These are phyloP conservation scores for Lasioglossum zephyrum DNA, from an alignment of 2,888 invertebrate species.

Conservation along the genomic window DNA sequence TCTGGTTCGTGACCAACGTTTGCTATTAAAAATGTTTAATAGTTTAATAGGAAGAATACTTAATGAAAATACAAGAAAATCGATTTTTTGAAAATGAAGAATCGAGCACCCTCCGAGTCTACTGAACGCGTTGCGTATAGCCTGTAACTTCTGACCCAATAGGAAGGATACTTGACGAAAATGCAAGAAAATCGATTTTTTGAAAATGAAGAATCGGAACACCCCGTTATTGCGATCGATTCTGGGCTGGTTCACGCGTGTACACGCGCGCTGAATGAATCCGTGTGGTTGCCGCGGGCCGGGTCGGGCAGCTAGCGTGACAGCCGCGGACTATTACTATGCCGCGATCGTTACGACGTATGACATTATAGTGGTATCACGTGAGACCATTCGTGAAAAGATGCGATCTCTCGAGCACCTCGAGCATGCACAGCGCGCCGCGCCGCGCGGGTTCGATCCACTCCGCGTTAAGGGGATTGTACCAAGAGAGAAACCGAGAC, in stretches of 20 bases:
- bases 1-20: too few relatives aligned
- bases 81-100: neutral
- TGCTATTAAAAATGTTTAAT: too few relatives aligned
- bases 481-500: conserved; percentile 49
- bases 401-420: conserved; percentile 69
- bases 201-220: neutral
- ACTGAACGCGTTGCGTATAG: too few relatives aligned
- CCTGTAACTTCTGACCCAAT: too few relatives aligned
- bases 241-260: neutral
- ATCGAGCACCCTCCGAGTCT: neutral
- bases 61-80: too few relatives aligned
- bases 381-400: conserved; percentile 67
- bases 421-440: conserved; percentile 57
- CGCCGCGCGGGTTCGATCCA: conserved; percentile 57
- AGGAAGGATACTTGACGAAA: too few relatives aligned
- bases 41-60: too few relatives aligned
- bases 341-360: conserved; percentile 61
- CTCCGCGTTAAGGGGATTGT: conserved; percentile 66
- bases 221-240: neutral
- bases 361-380: conserved; percentile 66
- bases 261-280: neutral
- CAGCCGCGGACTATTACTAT: conserved; percentile 55
- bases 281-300: neutral
- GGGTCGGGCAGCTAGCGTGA: conserved; percentile 40
- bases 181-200: too few relatives aligned